Percentiles rank a stretch among this genome's conserved stretches.
phyloP scores from a whole-genome alignment of 2,797 vertebrate species.

The Rhynchonycteris naso region DNA sequence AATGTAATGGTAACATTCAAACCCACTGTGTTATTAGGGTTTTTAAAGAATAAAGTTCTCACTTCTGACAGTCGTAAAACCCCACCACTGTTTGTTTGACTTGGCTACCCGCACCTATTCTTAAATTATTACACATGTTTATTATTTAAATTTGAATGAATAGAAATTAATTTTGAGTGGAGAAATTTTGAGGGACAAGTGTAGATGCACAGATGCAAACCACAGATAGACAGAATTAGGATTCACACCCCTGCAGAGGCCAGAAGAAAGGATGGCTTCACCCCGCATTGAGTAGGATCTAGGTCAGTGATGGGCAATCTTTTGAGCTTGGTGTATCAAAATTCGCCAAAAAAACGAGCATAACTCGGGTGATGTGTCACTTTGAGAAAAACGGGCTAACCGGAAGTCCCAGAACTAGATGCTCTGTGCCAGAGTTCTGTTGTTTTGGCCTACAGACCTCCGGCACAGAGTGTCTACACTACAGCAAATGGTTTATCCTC shows the following conservation, averaged over 20 bases:
- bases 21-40: not conserved
- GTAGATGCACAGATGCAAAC: conserved; percentile 3
- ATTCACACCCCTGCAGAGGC: not conserved
- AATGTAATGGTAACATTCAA: not conserved
- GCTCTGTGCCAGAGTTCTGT: too few species aligned
- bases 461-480: too few species aligned
- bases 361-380: too few species aligned
- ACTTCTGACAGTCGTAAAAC: conserved; percentile 17
- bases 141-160: conserved; percentile 55
- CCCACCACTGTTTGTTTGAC: conserved; percentile 13
- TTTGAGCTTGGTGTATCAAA: too few species aligned
- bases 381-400: too few species aligned
- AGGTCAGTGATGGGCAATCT: too few species aligned
- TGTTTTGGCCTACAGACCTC: too few species aligned
- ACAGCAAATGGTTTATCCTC: too few species aligned
- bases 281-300: not conserved
- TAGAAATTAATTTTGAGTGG: conserved; percentile 59
- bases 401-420: too few species aligned
- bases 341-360: too few species aligned
- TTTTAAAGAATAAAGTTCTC: conserved; percentile 43
- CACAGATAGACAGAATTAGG: not conserved
- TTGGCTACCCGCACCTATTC: not conserved
- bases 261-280: not conserved
- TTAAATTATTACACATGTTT: conserved; percentile 49
- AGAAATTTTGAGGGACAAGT: conserved; percentile 30